These are phyloP conservation scores for Lepeophtheirus nordmannii DNA, from an alignment of 2,888 invertebrate genomes.

Conservation along the genomic window DNA sequence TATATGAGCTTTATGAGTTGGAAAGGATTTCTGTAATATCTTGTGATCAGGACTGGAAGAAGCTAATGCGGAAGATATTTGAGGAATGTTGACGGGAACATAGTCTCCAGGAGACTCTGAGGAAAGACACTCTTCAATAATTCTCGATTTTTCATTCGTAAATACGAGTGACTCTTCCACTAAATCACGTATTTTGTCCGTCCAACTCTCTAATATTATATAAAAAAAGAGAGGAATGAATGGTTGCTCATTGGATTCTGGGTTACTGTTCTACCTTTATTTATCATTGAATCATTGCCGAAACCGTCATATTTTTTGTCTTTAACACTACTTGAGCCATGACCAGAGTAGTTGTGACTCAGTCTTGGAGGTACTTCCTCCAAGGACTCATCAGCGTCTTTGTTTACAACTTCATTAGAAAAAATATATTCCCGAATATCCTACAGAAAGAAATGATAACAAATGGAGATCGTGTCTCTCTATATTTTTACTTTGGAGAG, in stretches of 20 bases:
- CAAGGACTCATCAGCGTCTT: neutral
- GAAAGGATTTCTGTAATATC: neutral
- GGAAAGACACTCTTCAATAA: neutral
- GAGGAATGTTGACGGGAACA: neutral
- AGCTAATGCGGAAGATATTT: neutral
- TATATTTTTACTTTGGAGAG: neutral
- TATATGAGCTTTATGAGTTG: neutral
- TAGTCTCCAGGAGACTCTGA: conserved; percentile 1
- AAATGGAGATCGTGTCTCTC: too few species aligned
- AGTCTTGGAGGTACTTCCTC: neutral
- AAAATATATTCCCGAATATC: neutral
- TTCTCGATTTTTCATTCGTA: neutral
- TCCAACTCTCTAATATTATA: neutral
- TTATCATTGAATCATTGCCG: neutral
- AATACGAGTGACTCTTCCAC: neutral
- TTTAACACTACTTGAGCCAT: neutral
- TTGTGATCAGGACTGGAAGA: too few species aligned
- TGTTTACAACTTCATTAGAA: neutral
- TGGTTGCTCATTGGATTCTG: neutral
- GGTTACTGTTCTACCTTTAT: neutral
- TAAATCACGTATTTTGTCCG: neutral
- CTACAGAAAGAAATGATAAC: neutral
- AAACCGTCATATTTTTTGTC: neutral
- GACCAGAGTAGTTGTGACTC: neutral
- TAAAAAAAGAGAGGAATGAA: neutral